These are phyloP conservation scores for Epinephelus malabaricus DNA, from an alignment of 2,797 vertebrate genomes.

Conservation along the genomic window DNA sequence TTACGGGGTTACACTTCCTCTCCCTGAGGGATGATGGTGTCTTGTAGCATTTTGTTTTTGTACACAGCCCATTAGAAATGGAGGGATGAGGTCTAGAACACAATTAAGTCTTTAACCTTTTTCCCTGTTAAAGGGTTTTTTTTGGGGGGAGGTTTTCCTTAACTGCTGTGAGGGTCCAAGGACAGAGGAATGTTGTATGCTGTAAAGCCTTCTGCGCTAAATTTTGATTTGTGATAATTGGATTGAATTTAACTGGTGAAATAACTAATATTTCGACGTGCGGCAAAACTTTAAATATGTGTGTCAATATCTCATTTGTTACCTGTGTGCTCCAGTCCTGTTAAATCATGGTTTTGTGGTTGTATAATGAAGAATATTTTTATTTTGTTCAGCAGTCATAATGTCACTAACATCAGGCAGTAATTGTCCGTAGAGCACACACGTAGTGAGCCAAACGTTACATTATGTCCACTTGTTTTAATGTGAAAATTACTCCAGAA, in stretches of 20 bases:
- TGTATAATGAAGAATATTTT: not conserved
- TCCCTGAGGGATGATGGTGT: constrained; percentile 18
- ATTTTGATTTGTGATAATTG: too few species aligned
- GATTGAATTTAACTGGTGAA: constrained; percentile 9
- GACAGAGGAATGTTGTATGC: too few species aligned
- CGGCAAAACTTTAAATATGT: not conserved
- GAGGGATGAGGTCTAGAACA: constrained; percentile 8
- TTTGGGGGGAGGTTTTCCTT: too few species aligned
- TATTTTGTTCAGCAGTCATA: constrained; percentile 4
- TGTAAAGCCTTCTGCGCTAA: too few species aligned
- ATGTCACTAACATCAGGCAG: not conserved
- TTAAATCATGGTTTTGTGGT: not conserved
- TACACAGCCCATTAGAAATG: constrained; percentile 17
- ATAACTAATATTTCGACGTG: not conserved
- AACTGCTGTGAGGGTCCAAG: too few species aligned
- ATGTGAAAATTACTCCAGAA: constrained; percentile 28
- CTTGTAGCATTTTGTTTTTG: constrained; percentile 27
- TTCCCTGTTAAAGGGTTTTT: too few species aligned
- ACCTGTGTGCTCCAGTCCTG: not conserved
- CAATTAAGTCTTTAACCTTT: not conserved
- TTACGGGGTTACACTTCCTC: constrained; percentile 31
- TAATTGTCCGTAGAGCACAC: not conserved
- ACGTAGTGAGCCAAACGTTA: constrained; percentile 26
- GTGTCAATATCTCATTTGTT: not conserved
- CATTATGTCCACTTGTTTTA: constrained; percentile 42